Evolutionary conservation across 2,113 vertebrate species (phyloP), one percentile per base, ranked within the genome.

Genomic region (Chiloscyllium plagiosum): DNA sequence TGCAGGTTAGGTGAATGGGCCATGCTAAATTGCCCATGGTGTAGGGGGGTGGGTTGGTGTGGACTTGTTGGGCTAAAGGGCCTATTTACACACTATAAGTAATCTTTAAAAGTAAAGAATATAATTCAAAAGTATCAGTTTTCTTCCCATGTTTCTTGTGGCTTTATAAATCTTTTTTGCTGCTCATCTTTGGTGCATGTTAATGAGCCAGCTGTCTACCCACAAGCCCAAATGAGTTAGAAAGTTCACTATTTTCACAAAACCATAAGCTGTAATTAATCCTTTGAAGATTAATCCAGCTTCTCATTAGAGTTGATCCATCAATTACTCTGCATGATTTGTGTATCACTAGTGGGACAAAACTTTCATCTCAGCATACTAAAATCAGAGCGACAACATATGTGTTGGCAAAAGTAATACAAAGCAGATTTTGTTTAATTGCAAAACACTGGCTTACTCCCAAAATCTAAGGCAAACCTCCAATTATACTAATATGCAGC

Each of bases 351-450:
- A 66, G 4, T 42, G n/a, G 61, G 89, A n/a, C 89, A 93, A 93
- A 68, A 22, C 61, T 66, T 93, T 93, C 89, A 93, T n/a, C 37
- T 93, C 89, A 66, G n/a, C 61, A 22, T 37, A 66, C 89, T 66
- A 37, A 68, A 20, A 65, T 65, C 17, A 66, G 61, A 61, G 65
- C 4, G 66, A 65, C 17, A 93, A 66, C n/a, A 68, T 66, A 66
- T 20, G 61, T 37, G 61, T 93, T 93, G 61, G 89, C 89, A 93
- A 90, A 66, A 90, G 13, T 61, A 29, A 90, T 29, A 61, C 4
- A 68, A 93, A 66, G n/a, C 17, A n/a, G 89, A 66, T 93, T 93
- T 93, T 93, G 52, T 90, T 90, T 65, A 93, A 66, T 66, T 93
- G 33, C 33, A 66, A 66, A 47, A 83, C 6, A 20, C 80, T 83